Base-by-base conservation (phyloP, 2,113 vertebrate species). In the Embiotoca jacksoni region DNA sequence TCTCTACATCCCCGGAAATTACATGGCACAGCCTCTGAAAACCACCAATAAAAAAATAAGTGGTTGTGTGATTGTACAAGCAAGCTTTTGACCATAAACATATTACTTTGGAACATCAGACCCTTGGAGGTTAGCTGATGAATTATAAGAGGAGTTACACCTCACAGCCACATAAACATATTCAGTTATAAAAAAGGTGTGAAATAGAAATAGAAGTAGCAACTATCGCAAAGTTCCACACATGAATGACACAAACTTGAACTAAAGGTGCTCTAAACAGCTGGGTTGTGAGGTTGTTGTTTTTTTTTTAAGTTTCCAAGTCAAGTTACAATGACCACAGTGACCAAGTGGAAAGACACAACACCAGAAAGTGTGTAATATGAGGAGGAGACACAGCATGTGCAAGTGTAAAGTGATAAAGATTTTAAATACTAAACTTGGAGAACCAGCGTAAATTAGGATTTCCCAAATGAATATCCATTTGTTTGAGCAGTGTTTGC, bases 331-430 rank as follows among this genome's bases (percentile, higher is more conserved):
- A 33, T 72, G 60, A 56, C 72, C 72, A 72, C 39, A 13, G 30
- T 72, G 73, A 69, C 70, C 66, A 36, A 0, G 63, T n/a, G 47
- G 2, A 14, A 33, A 64, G n/a, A 31, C 31, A 33, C 8, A 70
- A 31, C 16, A 5, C 16, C 23, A 23, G 30, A 56, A 7, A 39
- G 59, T 32, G 49, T 31, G 11, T 33, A 3, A 65, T 33, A 32
- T 50, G 23, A 50, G 16, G 58, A 39, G 49, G 3, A 71, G 44
- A 36, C 30, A 52, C 2, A 60, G 9, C 4, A 37, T 33, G 30
- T 39, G 15, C 23, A 23, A 23, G 23, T 23, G 23, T 23, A 23
- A 23, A 23, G 23, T 23, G 23, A 23, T 23, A 39, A n/a, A 16
- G 60, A 72, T 66, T 39, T n/a, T 44, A n/a, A 39, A 46, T 41